These are phyloP conservation scores for Drosophila eugracilis DNA, from an alignment of 1,140 invertebrate genomes.

Conservation along the genomic window DNA sequence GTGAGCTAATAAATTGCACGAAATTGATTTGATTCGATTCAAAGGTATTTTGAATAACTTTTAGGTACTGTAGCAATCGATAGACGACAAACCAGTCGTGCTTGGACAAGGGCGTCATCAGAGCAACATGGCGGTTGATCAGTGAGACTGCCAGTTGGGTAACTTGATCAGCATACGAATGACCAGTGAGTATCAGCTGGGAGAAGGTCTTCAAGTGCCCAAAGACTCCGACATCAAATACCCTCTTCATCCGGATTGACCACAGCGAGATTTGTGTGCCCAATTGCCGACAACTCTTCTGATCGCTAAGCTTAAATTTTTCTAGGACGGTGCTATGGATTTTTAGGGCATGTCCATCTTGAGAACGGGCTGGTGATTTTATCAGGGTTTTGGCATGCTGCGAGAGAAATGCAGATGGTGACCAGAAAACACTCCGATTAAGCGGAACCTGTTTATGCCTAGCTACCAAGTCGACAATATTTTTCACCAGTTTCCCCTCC, in stretches of 20 bases:
- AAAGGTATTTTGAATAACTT: conserved; percentile 49
- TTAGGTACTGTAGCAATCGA: conserved; percentile 63
- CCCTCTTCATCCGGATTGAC: conserved; percentile 47
- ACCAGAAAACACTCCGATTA: conserved; percentile 45
- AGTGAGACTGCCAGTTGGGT: conserved; percentile 44
- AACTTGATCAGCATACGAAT: conserved; percentile 47
- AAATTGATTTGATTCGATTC: conserved; percentile 66
- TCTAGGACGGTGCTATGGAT: conserved; percentile 33
- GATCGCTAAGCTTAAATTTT: conserved; percentile 39
- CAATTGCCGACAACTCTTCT: conserved; percentile 52
- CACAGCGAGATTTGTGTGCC: conserved; percentile 59
- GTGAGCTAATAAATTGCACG: conserved; percentile 39
- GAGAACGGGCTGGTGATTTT: conserved; percentile 23
- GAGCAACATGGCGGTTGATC: conserved; percentile 45
- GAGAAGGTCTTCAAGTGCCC: conserved; percentile 55
- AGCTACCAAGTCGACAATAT: conserved; percentile 25
- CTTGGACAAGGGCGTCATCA: conserved; percentile 41
- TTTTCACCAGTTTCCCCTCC: conserved; percentile 54
- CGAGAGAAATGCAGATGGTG: conserved; percentile 41
- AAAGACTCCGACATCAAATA: conserved; percentile 42
- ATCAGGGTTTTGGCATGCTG: conserved; percentile 56
- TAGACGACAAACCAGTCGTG: conserved; percentile 35
- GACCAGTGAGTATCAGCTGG: conserved; percentile 47
- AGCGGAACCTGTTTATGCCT: conserved; percentile 48
- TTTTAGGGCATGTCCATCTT: conserved; percentile 1